Evolutionary conservation across 1,140 invertebrate genomes (phyloP), one percentile per base, ranked within the genome.

Genomic region (Drosophila prosaltans): DNA sequence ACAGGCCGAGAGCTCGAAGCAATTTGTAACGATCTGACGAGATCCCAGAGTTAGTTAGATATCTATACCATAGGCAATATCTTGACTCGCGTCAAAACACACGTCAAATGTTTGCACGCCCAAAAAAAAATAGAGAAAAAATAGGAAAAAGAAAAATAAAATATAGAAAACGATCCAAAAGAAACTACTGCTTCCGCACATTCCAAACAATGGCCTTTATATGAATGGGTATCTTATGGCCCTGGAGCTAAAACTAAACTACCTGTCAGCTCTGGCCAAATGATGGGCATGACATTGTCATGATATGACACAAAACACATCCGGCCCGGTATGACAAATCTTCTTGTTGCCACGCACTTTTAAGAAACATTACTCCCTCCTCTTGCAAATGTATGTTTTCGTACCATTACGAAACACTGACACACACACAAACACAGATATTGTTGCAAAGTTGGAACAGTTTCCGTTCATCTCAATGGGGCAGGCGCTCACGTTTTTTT

Each of bases 11-110:
- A 51, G 45, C 21, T 24, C 45, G 26, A 60, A 59, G 70, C 68
- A 69, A 74, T 86, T 89, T 71, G 80, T 80, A 83, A 40, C 74
- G 80, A 85, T 85, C 82, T 79, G 6, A 36, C 6, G 32, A 71
- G 62, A 61, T 30, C 36, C 67, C 43, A 39, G 3, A 66, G 11
- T 11, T 59, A 36, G 11, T n/a, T 72, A 65, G 60, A 64, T 51
- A 16, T 24, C 40, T 48, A 55, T 6, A 36, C 40, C 28, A 43
- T n/a, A 2, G 3, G 36, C 59, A 28, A 48, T 73, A 74, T 77
- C 70, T 86, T 86, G 83, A 80, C 83, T 90, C 81, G 83, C 80
- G 85, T 89, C 85, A 89, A 79, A 89, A 89, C 85, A 89, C 85
- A 89, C 85, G 85, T 85, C 85, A 85, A 89, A 85, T 89, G 84